These are phyloP conservation scores for Lamprotornis superbus DNA, from an alignment of 2,113 vertebrate genomes.

Conservation along the genomic window DNA sequence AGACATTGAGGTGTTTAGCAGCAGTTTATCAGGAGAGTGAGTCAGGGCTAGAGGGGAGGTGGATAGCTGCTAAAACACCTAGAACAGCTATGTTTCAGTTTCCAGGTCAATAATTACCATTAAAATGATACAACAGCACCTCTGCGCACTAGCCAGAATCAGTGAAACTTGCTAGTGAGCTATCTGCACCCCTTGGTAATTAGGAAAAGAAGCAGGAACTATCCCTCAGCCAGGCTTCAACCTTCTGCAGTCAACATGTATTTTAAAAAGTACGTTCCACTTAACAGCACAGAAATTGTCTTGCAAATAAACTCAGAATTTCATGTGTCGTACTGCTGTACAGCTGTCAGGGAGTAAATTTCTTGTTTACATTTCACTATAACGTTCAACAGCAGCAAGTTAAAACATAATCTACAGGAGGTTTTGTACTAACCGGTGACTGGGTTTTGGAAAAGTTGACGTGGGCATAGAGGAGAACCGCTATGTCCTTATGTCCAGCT, in stretches of 20 bases:
- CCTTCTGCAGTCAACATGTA: background rate
- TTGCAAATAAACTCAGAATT: background rate
- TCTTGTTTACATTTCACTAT: background rate
- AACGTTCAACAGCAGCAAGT: background rate
- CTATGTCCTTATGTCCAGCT: conserved; percentile 97
- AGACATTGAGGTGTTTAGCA: background rate
- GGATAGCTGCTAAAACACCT: background rate
- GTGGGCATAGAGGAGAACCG: conserved; percentile 92
- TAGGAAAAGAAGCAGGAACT: background rate
- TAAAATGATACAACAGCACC: background rate
- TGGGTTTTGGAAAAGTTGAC: conserved; percentile 96
- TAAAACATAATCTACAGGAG: background rate
- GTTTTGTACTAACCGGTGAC: conserved; percentile 83
- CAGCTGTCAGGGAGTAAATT: background rate
- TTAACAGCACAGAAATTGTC: background rate
- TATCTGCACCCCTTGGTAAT: background rate
- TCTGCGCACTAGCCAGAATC: background rate
- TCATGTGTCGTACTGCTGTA: background rate
- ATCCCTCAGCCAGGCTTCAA: background rate
- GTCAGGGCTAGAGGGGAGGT: background rate
- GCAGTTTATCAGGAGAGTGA: background rate
- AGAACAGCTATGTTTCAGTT: background rate
- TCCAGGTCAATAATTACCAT: background rate
- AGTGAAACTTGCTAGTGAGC: background rate
- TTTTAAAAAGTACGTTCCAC: background rate